Evolutionary conservation across 2,113 vertebrate species (phyloP).

Genomic region (Sturnira hondurensis): DNA sequence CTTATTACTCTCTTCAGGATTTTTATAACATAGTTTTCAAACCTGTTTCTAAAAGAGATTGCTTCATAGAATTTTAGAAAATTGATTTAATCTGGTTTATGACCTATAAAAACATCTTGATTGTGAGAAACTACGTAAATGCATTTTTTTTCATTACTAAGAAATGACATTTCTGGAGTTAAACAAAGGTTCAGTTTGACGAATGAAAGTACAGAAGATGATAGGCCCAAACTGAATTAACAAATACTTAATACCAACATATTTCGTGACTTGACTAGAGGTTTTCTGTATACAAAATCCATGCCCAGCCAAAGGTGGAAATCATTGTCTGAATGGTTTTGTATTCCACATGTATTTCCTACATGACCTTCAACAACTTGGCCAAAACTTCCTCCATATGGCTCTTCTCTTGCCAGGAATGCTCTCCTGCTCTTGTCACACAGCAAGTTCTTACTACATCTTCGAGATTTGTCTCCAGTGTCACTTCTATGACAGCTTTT

Average conservation of each 20-base stretch:
- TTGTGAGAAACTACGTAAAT: background rate
- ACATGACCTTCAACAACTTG: background rate
- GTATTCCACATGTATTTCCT: background rate
- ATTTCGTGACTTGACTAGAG: background rate
- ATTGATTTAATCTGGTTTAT: background rate
- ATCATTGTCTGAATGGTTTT: background rate
- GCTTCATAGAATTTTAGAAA: background rate
- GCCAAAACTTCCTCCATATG: background rate
- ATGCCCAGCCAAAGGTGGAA: background rate
- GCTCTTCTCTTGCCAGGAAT: background rate
- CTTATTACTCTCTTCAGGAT: background rate
- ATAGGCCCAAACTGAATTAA: background rate
- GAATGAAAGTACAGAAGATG: background rate
- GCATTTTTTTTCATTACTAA: conserved; percentile 1
- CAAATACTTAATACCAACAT: background rate
- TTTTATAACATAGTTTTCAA: background rate
- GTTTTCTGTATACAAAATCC: background rate
- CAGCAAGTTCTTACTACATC: background rate
- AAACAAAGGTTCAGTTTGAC: background rate
- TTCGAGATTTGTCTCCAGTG: background rate
- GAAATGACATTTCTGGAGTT: background rate
- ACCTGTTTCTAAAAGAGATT: background rate
- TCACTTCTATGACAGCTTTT: background rate
- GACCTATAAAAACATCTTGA: background rate
- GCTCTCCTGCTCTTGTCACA: background rate